Percentiles rank a stretch among this genome's conserved stretches.
Conservation (phyloP, 2,113 vertebrate species). For the Baryphthengus martii region DNA sequence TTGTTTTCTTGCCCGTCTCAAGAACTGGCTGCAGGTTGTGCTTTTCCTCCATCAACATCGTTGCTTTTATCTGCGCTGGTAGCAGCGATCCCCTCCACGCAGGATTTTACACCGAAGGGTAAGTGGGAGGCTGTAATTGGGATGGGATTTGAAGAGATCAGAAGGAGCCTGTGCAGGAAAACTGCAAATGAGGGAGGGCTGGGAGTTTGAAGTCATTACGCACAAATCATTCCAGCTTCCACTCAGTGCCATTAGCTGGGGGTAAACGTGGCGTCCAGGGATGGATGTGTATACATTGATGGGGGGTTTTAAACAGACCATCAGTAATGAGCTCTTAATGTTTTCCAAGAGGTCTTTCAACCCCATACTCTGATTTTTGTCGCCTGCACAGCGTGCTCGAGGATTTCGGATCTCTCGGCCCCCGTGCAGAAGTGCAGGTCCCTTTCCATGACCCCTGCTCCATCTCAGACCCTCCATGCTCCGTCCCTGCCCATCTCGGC, state of each 20-base stretch:
- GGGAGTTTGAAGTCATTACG: neutral
- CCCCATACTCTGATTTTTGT: neutral
- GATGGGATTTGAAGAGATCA: constrained; percentile 60
- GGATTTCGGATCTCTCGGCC: rapidly evolving
- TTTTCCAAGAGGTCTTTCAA: constrained; percentile 18
- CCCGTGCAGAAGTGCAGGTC: neutral
- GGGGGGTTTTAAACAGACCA: constrained; percentile 34
- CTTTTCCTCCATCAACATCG: neutral
- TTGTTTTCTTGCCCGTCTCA: neutral
- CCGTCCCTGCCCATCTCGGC: neutral
- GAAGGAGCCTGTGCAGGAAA: constrained; percentile 8
- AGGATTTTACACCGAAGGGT: constrained; percentile 43
- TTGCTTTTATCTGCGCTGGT: neutral
- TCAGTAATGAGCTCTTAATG: constrained; percentile 62
- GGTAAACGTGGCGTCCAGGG: neutral
- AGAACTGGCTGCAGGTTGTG: neutral
- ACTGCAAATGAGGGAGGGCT: constrained; percentile 24
- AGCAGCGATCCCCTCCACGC: neutral
- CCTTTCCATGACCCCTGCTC: neutral
- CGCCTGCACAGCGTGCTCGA: rapidly evolving
- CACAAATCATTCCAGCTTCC: constrained; percentile 11
- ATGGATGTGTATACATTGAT: constrained; percentile 18
- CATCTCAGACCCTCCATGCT: rapidly evolving
- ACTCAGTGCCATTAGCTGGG: constrained; percentile 36
- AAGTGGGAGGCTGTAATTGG: constrained; percentile 63